Conservation (phyloP, 1,140 invertebrate genomes). For the Drosophila malerkotliana region DNA sequence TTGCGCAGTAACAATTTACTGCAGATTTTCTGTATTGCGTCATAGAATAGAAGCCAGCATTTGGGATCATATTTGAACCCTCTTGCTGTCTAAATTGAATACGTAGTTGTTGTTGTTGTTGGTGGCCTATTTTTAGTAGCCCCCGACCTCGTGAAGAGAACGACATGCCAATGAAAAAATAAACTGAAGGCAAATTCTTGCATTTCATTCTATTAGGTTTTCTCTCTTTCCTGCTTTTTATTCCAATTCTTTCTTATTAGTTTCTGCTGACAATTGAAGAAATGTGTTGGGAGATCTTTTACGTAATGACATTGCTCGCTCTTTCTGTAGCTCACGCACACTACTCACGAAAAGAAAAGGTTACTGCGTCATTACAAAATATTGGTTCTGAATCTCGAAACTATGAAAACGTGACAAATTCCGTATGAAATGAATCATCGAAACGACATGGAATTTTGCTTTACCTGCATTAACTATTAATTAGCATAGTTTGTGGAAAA, state of each 20-base stretch:
- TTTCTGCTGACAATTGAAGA: slow-evolving; percentile 28
- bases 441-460: slow-evolving; percentile 17
- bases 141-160: slow-evolving; percentile 13
- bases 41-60: slow-evolving; percentile 32
- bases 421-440: slow-evolving; percentile 15
- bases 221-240: slow-evolving; percentile 7
- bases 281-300: slow-evolving; percentile 26
- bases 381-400: not conserved
- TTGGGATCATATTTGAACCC: slow-evolving; percentile 21
- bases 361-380: slow-evolving; percentile 54
- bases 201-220: slow-evolving; percentile 43
- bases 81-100: not conserved
- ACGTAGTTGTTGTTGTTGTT: slow-evolving; percentile 11
- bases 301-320: slow-evolving; percentile 47
- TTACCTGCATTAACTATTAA: slow-evolving; percentile 33
- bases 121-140: slow-evolving; percentile 45
- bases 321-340: slow-evolving; percentile 24
- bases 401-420: too few relatives aligned
- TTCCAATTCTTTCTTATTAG: slow-evolving; percentile 21
- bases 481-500: slow-evolving; percentile 21
- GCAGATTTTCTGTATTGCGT: slow-evolving; percentile 75
- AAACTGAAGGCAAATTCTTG: slow-evolving; percentile 5
- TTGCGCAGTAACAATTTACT: slow-evolving; percentile 73
- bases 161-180: slow-evolving; percentile 2
- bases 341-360: slow-evolving; percentile 3